phyloP scores from a whole-genome alignment of 2,888 invertebrate genomes.

The Dilophus febrilis region DNA sequence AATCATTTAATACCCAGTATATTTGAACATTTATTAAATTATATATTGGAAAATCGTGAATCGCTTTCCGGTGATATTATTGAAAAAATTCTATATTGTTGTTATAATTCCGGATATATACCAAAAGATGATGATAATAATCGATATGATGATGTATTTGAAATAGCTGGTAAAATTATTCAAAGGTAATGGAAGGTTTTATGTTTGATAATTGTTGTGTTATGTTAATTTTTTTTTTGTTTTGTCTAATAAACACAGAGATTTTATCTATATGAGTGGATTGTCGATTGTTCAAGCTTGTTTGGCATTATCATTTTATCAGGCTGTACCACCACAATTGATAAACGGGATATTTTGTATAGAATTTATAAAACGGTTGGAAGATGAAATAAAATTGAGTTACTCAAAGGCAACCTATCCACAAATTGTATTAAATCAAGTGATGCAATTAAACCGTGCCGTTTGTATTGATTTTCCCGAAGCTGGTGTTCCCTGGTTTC shows the following conservation, averaged over 20 bases:
- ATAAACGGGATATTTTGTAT: slow-evolving; percentile 39
- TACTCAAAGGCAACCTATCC: slow-evolving; percentile 40
- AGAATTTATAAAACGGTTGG: slow-evolving; percentile 39
- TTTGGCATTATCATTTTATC: slow-evolving; percentile 36
- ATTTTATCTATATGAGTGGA: slow-evolving; percentile 35
- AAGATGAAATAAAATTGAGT: slow-evolving; percentile 36
- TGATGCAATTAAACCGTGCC: slow-evolving; percentile 45
- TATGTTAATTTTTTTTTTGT: slow-evolving; percentile 10
- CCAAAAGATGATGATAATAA: slow-evolving; percentile 26
- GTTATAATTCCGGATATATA: slow-evolving; percentile 34
- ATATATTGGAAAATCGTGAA: slow-evolving; percentile 28
- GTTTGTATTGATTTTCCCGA: slow-evolving; percentile 47
- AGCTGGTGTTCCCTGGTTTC: slow-evolving; percentile 47
- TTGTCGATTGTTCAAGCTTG: slow-evolving; percentile 35
- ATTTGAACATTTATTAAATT: slow-evolving; percentile 31
- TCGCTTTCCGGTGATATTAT: slow-evolving; percentile 34
- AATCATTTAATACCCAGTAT: slow-evolving; percentile 30
- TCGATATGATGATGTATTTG: slow-evolving; percentile 24
- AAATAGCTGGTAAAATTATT: slow-evolving; percentile 27
- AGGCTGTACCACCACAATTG: slow-evolving; percentile 32
- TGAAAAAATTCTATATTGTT: slow-evolving; percentile 32
- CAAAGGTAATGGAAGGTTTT: slow-evolving; percentile 25
- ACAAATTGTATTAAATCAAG: slow-evolving; percentile 32
- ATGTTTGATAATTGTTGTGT: slow-evolving; percentile 1
- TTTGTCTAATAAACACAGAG: no score